A percentile compares a stretch with the other conserved stretches of the same genome.
Evolutionary conservation across 2,797 vertebrate species (phyloP).

Genomic region (Takifugu ocellatus): DNA sequence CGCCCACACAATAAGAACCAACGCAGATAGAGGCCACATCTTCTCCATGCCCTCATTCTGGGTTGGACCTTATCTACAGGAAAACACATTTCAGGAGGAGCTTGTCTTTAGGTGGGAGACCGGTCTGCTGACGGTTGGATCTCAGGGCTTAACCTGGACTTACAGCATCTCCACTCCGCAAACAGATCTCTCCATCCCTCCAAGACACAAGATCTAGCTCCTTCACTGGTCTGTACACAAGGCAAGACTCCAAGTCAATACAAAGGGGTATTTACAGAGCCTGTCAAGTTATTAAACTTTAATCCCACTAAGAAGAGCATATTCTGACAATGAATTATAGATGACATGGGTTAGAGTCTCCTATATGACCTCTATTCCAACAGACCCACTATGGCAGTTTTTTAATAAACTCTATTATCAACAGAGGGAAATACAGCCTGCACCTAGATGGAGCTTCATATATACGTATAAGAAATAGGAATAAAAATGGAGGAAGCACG

Average conservation of each 20-base stretch:
- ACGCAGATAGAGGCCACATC: constrained; percentile 72
- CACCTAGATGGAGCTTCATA: constrained; percentile 65
- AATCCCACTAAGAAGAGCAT: constrained; percentile 80
- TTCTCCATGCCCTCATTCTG: constrained; percentile 67
- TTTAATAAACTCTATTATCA: constrained; percentile 80
- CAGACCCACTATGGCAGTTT: constrained; percentile 57
- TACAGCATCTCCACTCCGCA: constrained; percentile 47
- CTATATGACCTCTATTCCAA: constrained; percentile 69
- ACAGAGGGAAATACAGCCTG: constrained; percentile 44
- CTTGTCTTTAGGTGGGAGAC: constrained; percentile 45
- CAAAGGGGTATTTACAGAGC: constrained; percentile 76
- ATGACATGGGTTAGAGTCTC: constrained; percentile 76
- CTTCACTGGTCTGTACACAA: constrained; percentile 28
- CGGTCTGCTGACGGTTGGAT: constrained; percentile 68
- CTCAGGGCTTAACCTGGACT: constrained; percentile 66
- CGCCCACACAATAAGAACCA: constrained; percentile 68
- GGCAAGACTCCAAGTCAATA: constrained; percentile 57
- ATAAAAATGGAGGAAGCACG: constrained; percentile 37
- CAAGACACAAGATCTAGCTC: constrained; percentile 40
- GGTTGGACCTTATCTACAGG: constrained; percentile 73
- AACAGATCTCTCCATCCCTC: constrained; percentile 40
- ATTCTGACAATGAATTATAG: constrained; percentile 82
- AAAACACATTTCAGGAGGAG: constrained; percentile 73
- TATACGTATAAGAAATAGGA: constrained; percentile 18
- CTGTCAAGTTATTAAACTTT: constrained; percentile 82